phyloP scores from a whole-genome alignment of 2,113 vertebrate genomes.

The Oryzias melastigma region DNA sequence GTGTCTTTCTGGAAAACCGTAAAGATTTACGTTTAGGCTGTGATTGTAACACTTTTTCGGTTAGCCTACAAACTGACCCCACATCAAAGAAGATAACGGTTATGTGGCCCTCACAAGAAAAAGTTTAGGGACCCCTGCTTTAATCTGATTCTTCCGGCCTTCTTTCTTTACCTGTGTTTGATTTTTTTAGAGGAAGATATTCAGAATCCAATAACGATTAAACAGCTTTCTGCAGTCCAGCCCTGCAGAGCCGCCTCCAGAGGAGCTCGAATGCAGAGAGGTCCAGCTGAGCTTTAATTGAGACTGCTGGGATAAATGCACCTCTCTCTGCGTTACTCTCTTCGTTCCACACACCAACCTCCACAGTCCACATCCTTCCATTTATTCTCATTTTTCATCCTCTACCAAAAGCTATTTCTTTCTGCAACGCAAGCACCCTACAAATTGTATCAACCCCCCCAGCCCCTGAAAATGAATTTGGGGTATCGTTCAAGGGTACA shows the following conservation, averaged over 20 bases:
- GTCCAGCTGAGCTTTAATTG: conserved; percentile 39
- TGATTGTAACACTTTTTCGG: too few relatives aligned
- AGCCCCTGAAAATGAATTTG: conserved; percentile 43
- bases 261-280: conserved; percentile 32
- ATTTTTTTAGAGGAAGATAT: conserved; percentile 14
- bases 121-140: conserved; percentile 1
- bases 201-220: conserved; percentile 36
- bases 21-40: too few relatives aligned
- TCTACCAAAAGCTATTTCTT: conserved; percentile 42
- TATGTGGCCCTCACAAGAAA: too few relatives aligned
- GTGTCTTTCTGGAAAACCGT: too few relatives aligned
- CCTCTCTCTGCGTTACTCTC: conserved; percentile 30
- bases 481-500: conserved; percentile 43
- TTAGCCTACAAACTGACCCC: too few relatives aligned
- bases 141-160: conserved; percentile 12
- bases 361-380: conserved; percentile 16
- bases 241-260: conserved; percentile 7
- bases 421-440: conserved; percentile 54
- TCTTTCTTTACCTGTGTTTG: conserved; percentile 6
- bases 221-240: conserved; percentile 3
- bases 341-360: conserved; percentile 42
- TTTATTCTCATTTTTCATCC: conserved; percentile 45
- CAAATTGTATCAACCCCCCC: conserved; percentile 44
- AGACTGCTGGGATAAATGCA: conserved; percentile 50
- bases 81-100: too few relatives aligned